Evolutionary conservation across 1,140 invertebrate genomes (phyloP).

Genomic region (Thaumetopoea pityocampa): DNA sequence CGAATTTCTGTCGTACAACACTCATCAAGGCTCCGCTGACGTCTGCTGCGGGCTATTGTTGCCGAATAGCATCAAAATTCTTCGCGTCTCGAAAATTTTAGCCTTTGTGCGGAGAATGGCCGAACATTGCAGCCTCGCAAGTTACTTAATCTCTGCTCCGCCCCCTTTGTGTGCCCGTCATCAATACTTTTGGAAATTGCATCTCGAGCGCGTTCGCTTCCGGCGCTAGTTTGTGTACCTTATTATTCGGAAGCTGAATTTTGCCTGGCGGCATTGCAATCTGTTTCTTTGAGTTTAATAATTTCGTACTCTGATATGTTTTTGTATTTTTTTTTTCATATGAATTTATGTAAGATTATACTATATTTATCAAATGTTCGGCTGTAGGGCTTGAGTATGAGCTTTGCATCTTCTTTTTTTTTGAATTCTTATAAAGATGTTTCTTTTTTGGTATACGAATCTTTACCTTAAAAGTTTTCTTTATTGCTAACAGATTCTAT

Average conservation of each 20-base stretch:
- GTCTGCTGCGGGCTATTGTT: conserved; percentile 38
- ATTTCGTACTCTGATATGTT: too few relatives aligned
- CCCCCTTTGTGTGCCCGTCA: conserved; percentile 40
- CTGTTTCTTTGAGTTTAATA: neutral
- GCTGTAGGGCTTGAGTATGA: too few relatives aligned
- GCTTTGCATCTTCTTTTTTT: too few relatives aligned
- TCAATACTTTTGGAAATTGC: conserved; percentile 51
- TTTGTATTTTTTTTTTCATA: too few relatives aligned
- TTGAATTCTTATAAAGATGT: too few relatives aligned
- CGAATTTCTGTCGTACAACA: conserved; percentile 51
- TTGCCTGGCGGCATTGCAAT: conserved; percentile 1
- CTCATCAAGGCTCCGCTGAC: conserved; percentile 40
- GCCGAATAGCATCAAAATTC: conserved; percentile 45
- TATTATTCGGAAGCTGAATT: conserved; percentile 11
- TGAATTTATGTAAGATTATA: too few relatives aligned
- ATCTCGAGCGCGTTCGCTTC: conserved; percentile 20
- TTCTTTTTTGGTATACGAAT: too few relatives aligned
- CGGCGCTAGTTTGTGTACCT: conserved; percentile 7
- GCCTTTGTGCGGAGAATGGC: conserved; percentile 38
- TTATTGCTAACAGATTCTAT: too few relatives aligned
- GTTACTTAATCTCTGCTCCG: conserved; percentile 51
- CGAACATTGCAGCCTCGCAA: conserved; percentile 42
- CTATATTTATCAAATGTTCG: too few relatives aligned
- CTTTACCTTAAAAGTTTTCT: too few relatives aligned
- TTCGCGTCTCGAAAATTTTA: conserved; percentile 45